Percentiles rank a stretch among this genome's conserved stretches.
These are phyloP conservation scores for Megaceryle maxima DNA, from an alignment of 2,113 vertebrate species.

Conservation along the genomic window DNA sequence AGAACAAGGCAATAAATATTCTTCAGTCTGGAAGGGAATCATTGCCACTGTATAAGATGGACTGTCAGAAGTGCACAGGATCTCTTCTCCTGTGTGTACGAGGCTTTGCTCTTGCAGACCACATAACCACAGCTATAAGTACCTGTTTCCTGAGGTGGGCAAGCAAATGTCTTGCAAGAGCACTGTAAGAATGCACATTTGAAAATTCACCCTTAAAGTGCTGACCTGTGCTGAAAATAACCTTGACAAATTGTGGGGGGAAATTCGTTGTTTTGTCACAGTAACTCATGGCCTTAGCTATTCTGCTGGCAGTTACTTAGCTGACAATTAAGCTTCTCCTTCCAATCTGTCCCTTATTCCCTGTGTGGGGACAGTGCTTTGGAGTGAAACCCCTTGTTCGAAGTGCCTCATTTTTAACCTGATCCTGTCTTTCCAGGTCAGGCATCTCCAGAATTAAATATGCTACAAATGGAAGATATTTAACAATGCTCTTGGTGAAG, in stretches of 20 bases:
- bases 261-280: neutral
- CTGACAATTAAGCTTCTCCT: neutral
- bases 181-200: neutral
- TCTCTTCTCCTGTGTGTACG: rapidly evolving
- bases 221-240: neutral
- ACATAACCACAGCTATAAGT: neutral
- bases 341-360: neutral
- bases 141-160: neutral
- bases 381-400: neutral
- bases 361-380: neutral
- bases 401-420: neutral
- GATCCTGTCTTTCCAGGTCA: neutral
- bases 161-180: neutral
- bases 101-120: neutral
- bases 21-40: neutral
- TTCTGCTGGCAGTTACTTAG: neutral
- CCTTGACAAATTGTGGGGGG: neutral
- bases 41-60: neutral
- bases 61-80: neutral
- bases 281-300: neutral
- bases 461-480: neutral
- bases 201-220: neutral
- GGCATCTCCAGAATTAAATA: neutral
- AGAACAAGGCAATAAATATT: neutral
- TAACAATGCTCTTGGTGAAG: neutral